A percentile compares a stretch with the other conserved stretches of the same genome.
Conservation (phyloP, 2,797 vertebrate genomes). For the Ctenochaetus hawaiiensis region DNA sequence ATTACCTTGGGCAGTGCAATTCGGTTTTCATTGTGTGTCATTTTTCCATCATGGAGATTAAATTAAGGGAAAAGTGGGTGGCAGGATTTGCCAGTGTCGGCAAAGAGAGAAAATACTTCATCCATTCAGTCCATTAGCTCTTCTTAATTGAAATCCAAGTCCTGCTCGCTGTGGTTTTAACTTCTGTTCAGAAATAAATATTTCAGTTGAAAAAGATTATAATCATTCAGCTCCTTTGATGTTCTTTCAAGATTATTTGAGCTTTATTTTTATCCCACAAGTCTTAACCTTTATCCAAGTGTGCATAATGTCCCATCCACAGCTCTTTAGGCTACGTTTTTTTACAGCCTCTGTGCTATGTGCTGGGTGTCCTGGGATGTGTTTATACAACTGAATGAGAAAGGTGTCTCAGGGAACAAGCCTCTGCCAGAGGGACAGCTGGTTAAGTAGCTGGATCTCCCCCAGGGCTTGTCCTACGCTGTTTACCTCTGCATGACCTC, state of each 20-base stretch:
- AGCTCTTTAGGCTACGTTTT: background rate
- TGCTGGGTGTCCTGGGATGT: conserved; percentile 20
- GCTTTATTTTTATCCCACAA: background rate
- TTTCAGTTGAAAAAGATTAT: conserved; percentile 32
- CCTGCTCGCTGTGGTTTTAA: conserved; percentile 27
- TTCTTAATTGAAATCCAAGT: conserved; percentile 59
- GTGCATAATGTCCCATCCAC: background rate
- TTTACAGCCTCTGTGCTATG: conserved; percentile 40
- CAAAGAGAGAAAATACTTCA: conserved; percentile 23
- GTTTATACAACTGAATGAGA: conserved; percentile 28
- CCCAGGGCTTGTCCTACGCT: conserved; percentile 31
- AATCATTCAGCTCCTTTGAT: conserved; percentile 20
- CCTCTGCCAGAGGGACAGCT: conserved; percentile 57
- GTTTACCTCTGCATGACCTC: conserved; percentile 53
- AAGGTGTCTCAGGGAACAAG: conserved; percentile 29
- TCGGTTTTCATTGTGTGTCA: conserved; percentile 50
- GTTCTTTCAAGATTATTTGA: background rate
- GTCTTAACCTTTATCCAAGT: background rate
- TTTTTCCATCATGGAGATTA: conserved; percentile 64
- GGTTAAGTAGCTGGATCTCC: conserved; percentile 49
- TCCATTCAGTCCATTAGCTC: conserved; percentile 48
- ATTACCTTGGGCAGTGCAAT: conserved; percentile 45
- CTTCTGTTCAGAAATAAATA: conserved; percentile 33
- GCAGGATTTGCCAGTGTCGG: conserved; percentile 25
- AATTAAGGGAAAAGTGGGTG: conserved; percentile 43